Percentiles rank a stretch among this genome's conserved stretches.
These are phyloP conservation scores for Tridacna gigas DNA, from an alignment of 2,888 invertebrate species.

Conservation along the genomic window DNA sequence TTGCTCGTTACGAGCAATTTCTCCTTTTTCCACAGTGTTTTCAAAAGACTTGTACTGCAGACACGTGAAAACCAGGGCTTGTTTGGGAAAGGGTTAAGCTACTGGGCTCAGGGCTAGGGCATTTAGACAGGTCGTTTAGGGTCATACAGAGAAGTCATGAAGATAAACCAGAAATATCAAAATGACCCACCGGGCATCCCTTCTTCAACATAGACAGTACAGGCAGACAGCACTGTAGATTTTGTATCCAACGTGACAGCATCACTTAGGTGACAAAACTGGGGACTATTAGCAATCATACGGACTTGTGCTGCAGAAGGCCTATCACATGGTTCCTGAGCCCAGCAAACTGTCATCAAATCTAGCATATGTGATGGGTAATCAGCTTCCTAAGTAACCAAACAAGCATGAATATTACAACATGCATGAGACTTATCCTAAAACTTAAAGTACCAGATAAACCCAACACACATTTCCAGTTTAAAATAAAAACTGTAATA, in stretches of 20 bases:
- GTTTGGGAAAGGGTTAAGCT: too few relatives aligned
- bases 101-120: too few relatives aligned
- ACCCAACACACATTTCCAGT: too few relatives aligned
- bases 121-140: too few relatives aligned
- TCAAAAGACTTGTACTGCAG: too few relatives aligned
- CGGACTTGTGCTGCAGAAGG: conserved; percentile 96
- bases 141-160: neutral
- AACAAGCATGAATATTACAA: neutral
- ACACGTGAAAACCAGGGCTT: too few relatives aligned
- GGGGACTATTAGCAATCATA: conserved; percentile 95
- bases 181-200: neutral
- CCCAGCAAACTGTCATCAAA: conserved; percentile 98
- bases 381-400: conserved; percentile 80
- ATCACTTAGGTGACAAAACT: conserved; percentile 95
- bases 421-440: too few relatives aligned
- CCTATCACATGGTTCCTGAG: conserved; percentile 91
- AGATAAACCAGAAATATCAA: neutral
- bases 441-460: too few relatives aligned
- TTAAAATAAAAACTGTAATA: too few relatives aligned
- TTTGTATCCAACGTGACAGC: conserved; percentile 89
- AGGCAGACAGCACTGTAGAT: conserved; percentile 66
- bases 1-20: neutral
- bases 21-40: neutral
- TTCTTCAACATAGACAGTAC: conserved; percentile 64
- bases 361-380: conserved; percentile 91